Conservation (phyloP, 1,140 invertebrate species). For the Bombus confusus region DNA sequence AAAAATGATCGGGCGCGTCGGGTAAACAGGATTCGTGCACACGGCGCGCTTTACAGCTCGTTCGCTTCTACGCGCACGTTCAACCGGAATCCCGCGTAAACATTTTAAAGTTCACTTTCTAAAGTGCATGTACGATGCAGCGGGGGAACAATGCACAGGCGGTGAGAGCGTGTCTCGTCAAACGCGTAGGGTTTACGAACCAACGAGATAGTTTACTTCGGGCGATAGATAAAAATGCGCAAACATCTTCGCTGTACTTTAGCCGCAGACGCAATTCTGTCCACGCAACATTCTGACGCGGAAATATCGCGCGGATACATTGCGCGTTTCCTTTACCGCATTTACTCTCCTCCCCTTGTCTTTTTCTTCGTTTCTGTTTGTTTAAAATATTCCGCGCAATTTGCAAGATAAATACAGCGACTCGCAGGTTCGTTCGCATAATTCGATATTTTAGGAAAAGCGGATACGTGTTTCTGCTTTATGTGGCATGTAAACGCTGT, state of each 20-base stretch:
- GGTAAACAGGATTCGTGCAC: not conserved
- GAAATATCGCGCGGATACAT: not conserved
- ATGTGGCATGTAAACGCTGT: no score
- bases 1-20: not conserved
- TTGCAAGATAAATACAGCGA: no score
- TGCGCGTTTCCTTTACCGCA: not conserved
- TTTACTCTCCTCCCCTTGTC: not conserved
- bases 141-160: slow-evolving; percentile 3
- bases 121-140: slow-evolving; percentile 30
- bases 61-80: not conserved
- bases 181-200: not conserved
- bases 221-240: not conserved
- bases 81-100: slow-evolving; percentile 27
- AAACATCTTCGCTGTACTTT: not conserved
- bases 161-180: slow-evolving; percentile 16
- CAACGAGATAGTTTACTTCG: not conserved
- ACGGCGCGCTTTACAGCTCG: not conserved
- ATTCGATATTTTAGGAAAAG: no score
- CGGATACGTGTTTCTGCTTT: no score
- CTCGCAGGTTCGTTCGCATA: no score
- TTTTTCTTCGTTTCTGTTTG: no score
- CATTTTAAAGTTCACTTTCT: slow-evolving; percentile 46
- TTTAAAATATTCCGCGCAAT: no score
- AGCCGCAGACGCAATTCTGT: not conserved
- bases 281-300: not conserved